phyloP scores from a whole-genome alignment of 2,113 vertebrate genomes.

The Austrofundulus limnaeus region DNA sequence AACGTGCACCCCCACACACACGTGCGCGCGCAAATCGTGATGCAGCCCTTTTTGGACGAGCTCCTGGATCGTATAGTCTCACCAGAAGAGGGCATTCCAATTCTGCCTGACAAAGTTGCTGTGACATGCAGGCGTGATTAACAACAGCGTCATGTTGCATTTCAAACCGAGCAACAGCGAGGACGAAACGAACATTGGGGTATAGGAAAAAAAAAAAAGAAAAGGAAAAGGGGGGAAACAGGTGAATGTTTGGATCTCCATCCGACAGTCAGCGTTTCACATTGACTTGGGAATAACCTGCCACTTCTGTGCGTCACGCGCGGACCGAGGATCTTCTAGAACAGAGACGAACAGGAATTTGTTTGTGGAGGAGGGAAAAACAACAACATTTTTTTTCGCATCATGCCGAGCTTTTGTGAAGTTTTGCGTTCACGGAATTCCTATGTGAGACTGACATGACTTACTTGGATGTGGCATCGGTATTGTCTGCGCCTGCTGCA shows the following conservation, averaged over 20 bases:
- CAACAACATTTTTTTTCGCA: constrained; percentile 38
- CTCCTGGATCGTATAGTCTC: constrained; percentile 59
- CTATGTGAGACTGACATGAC: constrained; percentile 50
- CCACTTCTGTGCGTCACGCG: constrained; percentile 52
- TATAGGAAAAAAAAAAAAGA: neutral
- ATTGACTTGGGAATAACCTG: constrained; percentile 49
- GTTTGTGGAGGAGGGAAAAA: constrained; percentile 34
- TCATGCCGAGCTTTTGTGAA: constrained; percentile 29
- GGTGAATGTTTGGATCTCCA: constrained; percentile 39
- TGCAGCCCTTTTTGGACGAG: constrained; percentile 19
- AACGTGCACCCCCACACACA: neutral
- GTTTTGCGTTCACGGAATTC: constrained; percentile 37
- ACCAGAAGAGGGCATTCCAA: constrained; percentile 83
- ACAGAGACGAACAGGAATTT: constrained; percentile 37
- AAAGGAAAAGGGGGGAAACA: constrained; percentile 1
- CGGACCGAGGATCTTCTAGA: constrained; percentile 52
- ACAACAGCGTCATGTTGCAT: constrained; percentile 58
- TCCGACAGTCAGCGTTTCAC: constrained; percentile 21
- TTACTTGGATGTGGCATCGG: constrained; percentile 65
- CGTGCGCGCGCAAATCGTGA: too few relatives aligned
- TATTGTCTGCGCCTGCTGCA: constrained; percentile 57
- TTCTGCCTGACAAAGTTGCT: constrained; percentile 78
- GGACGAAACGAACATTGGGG: constrained; percentile 22
- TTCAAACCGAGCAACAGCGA: constrained; percentile 36
- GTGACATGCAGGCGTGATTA: constrained; percentile 69